Base-by-base conservation (phyloP, 2,888 invertebrate species). In the Lucinisca nassula region DNA sequence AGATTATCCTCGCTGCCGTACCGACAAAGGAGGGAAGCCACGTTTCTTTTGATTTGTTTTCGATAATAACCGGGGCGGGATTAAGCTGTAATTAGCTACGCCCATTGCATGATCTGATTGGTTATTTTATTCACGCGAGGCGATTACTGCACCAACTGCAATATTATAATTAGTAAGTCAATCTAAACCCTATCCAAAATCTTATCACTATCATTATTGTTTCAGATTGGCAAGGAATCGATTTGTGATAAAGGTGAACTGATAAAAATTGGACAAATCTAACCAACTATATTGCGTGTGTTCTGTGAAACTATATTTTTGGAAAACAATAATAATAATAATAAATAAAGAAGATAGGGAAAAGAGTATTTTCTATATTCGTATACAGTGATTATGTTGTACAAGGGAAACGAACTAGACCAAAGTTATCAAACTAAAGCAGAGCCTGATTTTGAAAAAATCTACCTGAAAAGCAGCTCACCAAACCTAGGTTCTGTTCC, bases 321-420 rank as follows among this genome's bases (percentile, higher is more conserved):
- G 51, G 3, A 51, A 51, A 51, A 51, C 4, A 51, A 51, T 14
- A 17, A 21, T 21, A 51, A 10, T 14, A 21, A 51, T 21, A 17
- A 17, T 2, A 67, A 67, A n/a, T 27, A 67, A 67, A 67, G n/a
- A 14, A 27, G 24, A 12, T n/a, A 12, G 24, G 49, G 17, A 12
- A 49, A 14, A 49, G 49, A 14, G 12, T 49, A 49, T n/a, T 8
- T 24, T 58, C n/a, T 40, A 40, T 10, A 10, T 10, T 10, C 35
- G 6, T 10, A 8, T 70, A 30, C 70, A 8, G 24, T 78, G 90
- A 90, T 81, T 88, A 90, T 90, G 90, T 82, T 84, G 88, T 90
- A 84, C 79, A 90, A 90, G 81, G 70, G 84, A 27, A 61, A 84
- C 0, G 88, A 86, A 3, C 82, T 73, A 73, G 79, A 88, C 77